phyloP scores from a whole-genome alignment of 2,113 vertebrate genomes.

The Cairina moschata region DNA sequence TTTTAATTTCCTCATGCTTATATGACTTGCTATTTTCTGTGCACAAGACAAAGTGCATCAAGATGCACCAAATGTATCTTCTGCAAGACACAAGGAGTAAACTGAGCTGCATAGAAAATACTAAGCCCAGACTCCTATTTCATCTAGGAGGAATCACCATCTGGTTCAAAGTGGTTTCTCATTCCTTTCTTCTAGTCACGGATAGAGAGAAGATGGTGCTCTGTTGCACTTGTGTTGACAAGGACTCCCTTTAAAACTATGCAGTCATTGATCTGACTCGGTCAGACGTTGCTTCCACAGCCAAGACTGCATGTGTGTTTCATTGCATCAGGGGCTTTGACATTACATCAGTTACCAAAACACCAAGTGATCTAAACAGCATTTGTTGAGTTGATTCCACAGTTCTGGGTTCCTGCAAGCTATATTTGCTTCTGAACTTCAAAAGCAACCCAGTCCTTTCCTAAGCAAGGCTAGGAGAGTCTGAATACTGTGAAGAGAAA shows the following conservation, averaged over 20 bases:
- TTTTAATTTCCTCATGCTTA: slow-evolving; percentile 15
- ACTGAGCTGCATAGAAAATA: slow-evolving; percentile 11
- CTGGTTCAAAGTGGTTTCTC: slow-evolving; percentile 66
- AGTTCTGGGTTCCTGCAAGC: not conserved
- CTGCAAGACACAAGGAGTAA: slow-evolving; percentile 34
- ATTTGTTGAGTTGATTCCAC: not conserved
- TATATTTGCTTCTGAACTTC: not conserved
- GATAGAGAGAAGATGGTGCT: slow-evolving; percentile 57
- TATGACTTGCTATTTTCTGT: slow-evolving; percentile 29
- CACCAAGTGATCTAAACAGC: slow-evolving; percentile 44
- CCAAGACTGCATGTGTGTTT: slow-evolving; percentile 34
- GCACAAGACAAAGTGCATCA: slow-evolving; percentile 34
- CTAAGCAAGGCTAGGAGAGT: not conserved
- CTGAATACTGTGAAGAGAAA: not conserved
- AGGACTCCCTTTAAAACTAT: slow-evolving; percentile 58
- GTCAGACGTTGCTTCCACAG: slow-evolving; percentile 29
- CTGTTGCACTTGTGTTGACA: slow-evolving; percentile 62
- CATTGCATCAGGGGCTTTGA: slow-evolving; percentile 26
- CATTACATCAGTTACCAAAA: slow-evolving; percentile 39
- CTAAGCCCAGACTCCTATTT: slow-evolving; percentile 10
- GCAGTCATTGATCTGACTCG: slow-evolving; percentile 18
- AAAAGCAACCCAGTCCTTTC: not conserved
- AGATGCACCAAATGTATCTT: slow-evolving; percentile 48
- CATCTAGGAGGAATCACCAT: slow-evolving; percentile 59
- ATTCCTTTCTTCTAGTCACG: slow-evolving; percentile 49